These are phyloP conservation scores for Lepidocolaptes lacrymiger DNA, from an alignment of 2,797 vertebrate species.

Conservation along the genomic window DNA sequence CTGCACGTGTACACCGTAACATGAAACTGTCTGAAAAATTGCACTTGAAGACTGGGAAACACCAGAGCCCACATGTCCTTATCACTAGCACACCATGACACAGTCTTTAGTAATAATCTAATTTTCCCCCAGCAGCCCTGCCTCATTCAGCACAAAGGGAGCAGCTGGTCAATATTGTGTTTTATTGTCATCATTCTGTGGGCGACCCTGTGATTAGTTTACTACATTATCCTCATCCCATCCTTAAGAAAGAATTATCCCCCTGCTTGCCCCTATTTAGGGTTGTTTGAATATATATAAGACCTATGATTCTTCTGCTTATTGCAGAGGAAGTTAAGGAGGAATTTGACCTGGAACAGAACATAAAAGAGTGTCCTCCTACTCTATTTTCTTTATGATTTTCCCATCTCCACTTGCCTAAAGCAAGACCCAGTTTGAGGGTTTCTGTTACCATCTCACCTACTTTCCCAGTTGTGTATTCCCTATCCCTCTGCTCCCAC, in stretches of 20 bases:
- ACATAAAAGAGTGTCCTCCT: not conserved
- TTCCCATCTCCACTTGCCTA: not conserved
- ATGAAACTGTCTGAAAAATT: not conserved
- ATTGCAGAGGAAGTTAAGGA: not conserved
- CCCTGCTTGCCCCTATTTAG: not conserved
- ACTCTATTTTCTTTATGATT: not conserved
- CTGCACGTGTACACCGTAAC: not conserved
- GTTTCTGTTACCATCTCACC: not conserved
- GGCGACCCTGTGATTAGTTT: not conserved
- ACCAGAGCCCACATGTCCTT: not conserved
- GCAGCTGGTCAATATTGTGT: not conserved
- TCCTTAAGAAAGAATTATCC: conserved; percentile 16
- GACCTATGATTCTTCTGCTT: not conserved
- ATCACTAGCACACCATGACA: not conserved
- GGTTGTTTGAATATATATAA: not conserved
- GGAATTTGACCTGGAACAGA: not conserved
- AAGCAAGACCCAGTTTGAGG: not conserved
- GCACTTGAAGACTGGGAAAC: not conserved
- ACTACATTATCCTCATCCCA: not conserved
- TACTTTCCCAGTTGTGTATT: not conserved
- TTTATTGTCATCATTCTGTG: not conserved
- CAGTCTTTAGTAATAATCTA: not conserved
- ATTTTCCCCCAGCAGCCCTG: not conserved
- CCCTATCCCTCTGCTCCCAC: not conserved
- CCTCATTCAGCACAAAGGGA: not conserved